A percentile compares a stretch with the other conserved stretches of the same genome.
Evolutionary conservation across 2,797 vertebrate genomes (phyloP).

Genomic region (Tinamus major): DNA sequence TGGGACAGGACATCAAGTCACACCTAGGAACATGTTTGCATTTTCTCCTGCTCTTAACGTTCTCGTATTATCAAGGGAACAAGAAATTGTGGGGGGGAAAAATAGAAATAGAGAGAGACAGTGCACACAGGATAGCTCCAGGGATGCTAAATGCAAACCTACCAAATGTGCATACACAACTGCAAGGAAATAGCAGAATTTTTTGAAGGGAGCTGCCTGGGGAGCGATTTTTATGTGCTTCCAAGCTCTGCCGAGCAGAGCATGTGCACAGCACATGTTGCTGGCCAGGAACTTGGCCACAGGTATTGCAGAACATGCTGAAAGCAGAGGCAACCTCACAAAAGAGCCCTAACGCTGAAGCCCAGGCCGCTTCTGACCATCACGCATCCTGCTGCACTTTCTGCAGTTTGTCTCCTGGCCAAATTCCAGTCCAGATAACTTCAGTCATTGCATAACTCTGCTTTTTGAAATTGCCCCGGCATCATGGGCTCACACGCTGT

Average conservation of each 20-base stretch:
- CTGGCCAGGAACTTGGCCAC: conserved; percentile 47
- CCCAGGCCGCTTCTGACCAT: rapidly evolving
- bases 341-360: rapidly evolving
- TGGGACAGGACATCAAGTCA: neutral
- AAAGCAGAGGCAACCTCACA: neutral
- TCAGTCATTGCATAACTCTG: neutral
- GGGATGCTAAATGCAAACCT: neutral
- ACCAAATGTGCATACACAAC: neutral
- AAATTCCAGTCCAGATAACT: neutral
- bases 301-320: conserved; percentile 31
- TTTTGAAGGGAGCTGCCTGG: conserved; percentile 7
- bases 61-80: neutral
- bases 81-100: neutral
- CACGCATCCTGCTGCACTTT: neutral
- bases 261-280: conserved; percentile 68
- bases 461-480: neutral
- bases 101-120: neutral
- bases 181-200: conserved; percentile 20
- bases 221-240: conserved; percentile 26
- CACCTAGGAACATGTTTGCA: neutral
- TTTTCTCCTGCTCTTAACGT: neutral
- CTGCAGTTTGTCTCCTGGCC: neutral
- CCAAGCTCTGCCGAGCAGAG: conserved; percentile 30
- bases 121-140: neutral
- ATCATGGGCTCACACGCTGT: rapidly evolving